Conservation (phyloP, 2,113 vertebrate genomes). For the Tachycineta bicolor region DNA sequence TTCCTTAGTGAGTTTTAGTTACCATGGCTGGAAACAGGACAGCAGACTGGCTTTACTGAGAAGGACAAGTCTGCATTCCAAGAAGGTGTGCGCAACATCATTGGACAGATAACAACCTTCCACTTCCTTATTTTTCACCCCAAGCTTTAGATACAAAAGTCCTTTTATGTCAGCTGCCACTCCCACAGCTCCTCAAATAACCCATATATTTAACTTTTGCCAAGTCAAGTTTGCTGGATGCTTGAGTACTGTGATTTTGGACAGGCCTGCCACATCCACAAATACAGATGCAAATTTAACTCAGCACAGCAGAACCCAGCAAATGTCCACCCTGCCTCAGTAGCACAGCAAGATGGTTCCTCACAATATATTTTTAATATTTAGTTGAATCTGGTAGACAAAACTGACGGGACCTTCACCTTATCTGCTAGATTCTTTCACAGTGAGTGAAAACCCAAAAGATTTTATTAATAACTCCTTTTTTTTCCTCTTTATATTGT, state of each 20-base stretch:
- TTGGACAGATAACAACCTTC: neutral
- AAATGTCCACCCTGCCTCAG: neutral
- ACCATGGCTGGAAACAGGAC: accelerated
- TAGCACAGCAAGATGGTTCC: neutral
- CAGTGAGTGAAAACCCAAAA: neutral
- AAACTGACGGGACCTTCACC: neutral
- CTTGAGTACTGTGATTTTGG: neutral
- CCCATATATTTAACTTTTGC: neutral
- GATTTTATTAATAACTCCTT: neutral
- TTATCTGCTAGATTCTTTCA: neutral
- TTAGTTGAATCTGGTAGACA: neutral
- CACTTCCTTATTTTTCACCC: neutral
- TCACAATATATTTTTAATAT: neutral
- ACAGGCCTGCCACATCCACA: neutral
- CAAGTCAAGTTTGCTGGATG: neutral
- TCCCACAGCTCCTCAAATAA: neutral
- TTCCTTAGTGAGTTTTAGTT: neutral
- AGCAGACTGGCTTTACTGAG: neutral
- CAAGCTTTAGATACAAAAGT: neutral
- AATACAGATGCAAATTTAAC: neutral
- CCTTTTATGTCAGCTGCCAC: neutral
- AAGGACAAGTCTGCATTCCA: neutral
- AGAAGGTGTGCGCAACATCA: neutral
- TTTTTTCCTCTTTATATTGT: neutral
- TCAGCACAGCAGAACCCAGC: neutral